Evolutionary conservation across 2,797 vertebrate genomes (phyloP).

Genomic region (Onychomys arenicola): DNA sequence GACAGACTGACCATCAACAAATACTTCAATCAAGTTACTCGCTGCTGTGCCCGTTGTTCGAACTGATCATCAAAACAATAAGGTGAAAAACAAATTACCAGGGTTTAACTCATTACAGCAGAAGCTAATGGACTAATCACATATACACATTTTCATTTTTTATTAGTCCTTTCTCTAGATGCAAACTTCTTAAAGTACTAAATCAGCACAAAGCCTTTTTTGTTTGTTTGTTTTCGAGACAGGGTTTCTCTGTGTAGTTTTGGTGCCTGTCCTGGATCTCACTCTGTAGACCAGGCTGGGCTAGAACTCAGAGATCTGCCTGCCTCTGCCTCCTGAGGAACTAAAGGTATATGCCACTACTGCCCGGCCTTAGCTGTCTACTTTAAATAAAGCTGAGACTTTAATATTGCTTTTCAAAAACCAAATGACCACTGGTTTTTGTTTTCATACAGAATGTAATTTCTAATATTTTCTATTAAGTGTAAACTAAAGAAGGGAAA

Average conservation of each 20-base stretch:
- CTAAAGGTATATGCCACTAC: background rate
- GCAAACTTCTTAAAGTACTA: background rate
- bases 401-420: constrained; percentile 44
- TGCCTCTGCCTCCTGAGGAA: background rate
- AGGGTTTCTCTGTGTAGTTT: constrained; percentile 69
- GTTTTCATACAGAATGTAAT: constrained; percentile 27
- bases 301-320: background rate
- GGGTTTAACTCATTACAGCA: constrained; percentile 51
- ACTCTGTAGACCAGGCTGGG: background rate
- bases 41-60: constrained; percentile 90
- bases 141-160: background rate
- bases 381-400: background rate
- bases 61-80: constrained; percentile 85
- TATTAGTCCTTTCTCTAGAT: background rate
- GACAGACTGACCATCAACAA: constrained; percentile 96
- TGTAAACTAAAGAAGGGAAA: constrained; percentile 26
- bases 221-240: background rate
- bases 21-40: constrained; percentile 96
- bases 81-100: constrained; percentile 51
- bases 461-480: constrained; percentile 28
- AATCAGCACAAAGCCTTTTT: background rate
- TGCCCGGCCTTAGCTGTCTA: background rate
- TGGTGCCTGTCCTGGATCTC: background rate
- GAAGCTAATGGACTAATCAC: background rate
- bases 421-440: background rate